A percentile compares a stretch with the other conserved stretches of the same genome.
Evolutionary conservation across 2,888 invertebrate species (phyloP).

Genomic region (Watsonalla binaria): DNA sequence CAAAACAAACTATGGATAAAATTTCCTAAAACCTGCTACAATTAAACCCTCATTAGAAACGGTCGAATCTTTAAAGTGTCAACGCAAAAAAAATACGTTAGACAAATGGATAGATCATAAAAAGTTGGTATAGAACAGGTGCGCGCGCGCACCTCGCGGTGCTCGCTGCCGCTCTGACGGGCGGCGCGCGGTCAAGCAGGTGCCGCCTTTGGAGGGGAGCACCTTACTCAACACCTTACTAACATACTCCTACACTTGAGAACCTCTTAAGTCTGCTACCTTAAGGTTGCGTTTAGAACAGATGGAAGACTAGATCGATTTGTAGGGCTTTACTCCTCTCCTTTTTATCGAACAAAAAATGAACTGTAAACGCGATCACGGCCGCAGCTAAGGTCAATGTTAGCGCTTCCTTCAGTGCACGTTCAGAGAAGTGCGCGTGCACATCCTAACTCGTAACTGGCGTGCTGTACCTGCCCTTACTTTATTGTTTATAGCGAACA

Average conservation of each 20-base stretch:
- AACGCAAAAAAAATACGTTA: slow-evolving; percentile 18
- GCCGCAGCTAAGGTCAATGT: slow-evolving; percentile 79
- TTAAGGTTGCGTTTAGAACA: slow-evolving; percentile 25
- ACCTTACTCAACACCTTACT: slow-evolving; percentile 73
- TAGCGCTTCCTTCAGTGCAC: slow-evolving; percentile 79
- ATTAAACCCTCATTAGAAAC: not conserved
- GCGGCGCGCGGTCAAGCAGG: slow-evolving; percentile 69
- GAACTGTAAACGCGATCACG: slow-evolving; percentile 80
- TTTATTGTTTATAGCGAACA: slow-evolving; percentile 52
- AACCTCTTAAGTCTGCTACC: slow-evolving; percentile 6
- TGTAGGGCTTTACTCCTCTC: slow-evolving; percentile 78
- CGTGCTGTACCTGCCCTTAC: slow-evolving; percentile 36
- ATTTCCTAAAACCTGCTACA: not conserved
- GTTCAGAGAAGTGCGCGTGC: slow-evolving; percentile 74
- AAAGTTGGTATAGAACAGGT: slow-evolving; percentile 57
- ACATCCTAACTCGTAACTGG: slow-evolving; percentile 59
- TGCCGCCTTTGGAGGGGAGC: slow-evolving; percentile 77
- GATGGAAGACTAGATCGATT: slow-evolving; percentile 13
- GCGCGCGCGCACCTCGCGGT: slow-evolving; percentile 51
- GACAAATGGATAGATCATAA: slow-evolving; percentile 31
- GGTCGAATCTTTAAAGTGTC: slow-evolving; percentile 14
- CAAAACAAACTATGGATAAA: too few species aligned
- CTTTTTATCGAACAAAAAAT: slow-evolving; percentile 80
- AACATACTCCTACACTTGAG: slow-evolving; percentile 29
- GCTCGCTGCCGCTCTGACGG: slow-evolving; percentile 63